Evolutionary conservation across 2,888 invertebrate genomes (phyloP).

Genomic region (Zaprionus obscuricornis): DNA sequence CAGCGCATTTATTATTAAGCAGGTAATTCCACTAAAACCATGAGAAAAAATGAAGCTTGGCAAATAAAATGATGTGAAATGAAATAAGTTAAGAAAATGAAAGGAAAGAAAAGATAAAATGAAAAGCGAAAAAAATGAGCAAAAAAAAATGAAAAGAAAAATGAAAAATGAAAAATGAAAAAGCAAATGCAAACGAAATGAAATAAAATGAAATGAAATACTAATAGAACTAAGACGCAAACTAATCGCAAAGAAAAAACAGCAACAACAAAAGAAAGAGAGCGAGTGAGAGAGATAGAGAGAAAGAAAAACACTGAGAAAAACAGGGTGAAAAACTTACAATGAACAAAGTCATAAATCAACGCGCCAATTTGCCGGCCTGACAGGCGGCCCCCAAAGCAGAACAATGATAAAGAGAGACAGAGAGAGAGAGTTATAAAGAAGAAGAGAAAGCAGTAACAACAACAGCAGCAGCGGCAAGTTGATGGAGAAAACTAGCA

Average conservation of each 20-base stretch:
- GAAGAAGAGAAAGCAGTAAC: conserved; percentile 3
- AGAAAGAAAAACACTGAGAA: background rate
- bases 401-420: background rate
- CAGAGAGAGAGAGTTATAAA: conserved; percentile 11
- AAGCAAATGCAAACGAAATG: conserved; percentile 45
- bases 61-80: conserved; percentile 3
- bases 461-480: background rate
- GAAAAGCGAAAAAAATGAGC: conserved; percentile 41
- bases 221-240: conserved; percentile 70
- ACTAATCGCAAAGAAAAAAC: conserved; percentile 42
- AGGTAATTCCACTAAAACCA: conserved; percentile 74
- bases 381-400: conserved; percentile 59
- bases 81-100: conserved; percentile 33
- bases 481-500: conserved; percentile 30
- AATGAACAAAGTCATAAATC: conserved; percentile 74
- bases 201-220: conserved; percentile 67
- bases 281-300: background rate
- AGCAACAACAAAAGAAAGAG: background rate
- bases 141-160: conserved; percentile 38
- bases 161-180: conserved; percentile 39
- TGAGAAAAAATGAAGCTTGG: conserved; percentile 31
- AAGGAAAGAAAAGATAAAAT: conserved; percentile 38
- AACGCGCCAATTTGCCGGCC: conserved; percentile 72
- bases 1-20: conserved; percentile 66
- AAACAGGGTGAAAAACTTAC: conserved; percentile 39